Conservation (phyloP, 1,140 invertebrate genomes). For the Monomorium pharaonis region DNA sequence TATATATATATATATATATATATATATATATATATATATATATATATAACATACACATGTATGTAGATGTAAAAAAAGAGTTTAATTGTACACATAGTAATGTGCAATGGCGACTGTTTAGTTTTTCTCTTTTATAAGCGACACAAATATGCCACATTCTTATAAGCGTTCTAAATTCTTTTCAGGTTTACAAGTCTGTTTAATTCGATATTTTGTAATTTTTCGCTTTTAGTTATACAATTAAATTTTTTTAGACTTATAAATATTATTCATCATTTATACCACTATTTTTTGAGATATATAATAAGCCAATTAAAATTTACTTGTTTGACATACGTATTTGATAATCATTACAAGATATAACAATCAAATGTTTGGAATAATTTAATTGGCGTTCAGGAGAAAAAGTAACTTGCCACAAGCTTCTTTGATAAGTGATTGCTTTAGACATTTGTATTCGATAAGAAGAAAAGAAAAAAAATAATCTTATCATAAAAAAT, state of each 20-base stretch:
- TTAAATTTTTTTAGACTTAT: too few species aligned
- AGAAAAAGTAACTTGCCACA: too few species aligned
- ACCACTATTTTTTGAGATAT: not conserved
- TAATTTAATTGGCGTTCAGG: slow-evolving; percentile 2
- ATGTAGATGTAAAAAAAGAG: too few species aligned
- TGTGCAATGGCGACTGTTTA: not conserved
- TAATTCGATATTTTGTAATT: not conserved
- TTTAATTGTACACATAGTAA: not conserved
- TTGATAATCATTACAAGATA: not conserved
- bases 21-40: slow-evolving; percentile 5
- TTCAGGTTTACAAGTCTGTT: not conserved
- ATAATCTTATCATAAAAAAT: too few species aligned
- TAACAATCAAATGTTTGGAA: not conserved
- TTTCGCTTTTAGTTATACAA: not conserved
- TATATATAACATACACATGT: too few species aligned
- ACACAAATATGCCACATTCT: not conserved
- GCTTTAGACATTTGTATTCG: too few species aligned
- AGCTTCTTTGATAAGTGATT: too few species aligned
- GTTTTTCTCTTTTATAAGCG: slow-evolving; percentile 2
- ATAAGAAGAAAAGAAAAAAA: too few species aligned
- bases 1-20: slow-evolving; percentile 4
- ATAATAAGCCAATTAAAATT: not conserved
- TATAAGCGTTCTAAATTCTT: not conserved
- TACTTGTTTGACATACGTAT: slow-evolving; percentile 1
- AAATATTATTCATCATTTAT: slow-evolving; percentile 11